Evolutionary conservation across 2,113 vertebrate species (phyloP).

Genomic region (Phainopepla nitens): DNA sequence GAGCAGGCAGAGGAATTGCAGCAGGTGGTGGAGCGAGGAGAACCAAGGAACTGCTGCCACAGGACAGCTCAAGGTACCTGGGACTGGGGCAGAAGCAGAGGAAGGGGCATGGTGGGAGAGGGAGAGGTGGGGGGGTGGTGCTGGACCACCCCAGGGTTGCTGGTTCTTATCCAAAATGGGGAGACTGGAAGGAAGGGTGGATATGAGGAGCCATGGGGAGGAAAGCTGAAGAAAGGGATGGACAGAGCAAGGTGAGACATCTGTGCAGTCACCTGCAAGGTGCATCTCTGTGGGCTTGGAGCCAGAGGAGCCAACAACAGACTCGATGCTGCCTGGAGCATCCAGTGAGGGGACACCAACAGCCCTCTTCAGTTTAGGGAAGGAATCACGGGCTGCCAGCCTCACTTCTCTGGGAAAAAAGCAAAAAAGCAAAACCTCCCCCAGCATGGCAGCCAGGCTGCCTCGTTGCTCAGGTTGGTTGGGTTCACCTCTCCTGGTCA

Average conservation of each 20-base stretch:
- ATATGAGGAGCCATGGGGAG: background rate
- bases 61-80: background rate
- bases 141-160: rapidly evolving
- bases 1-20: background rate
- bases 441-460: background rate
- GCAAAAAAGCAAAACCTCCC: background rate
- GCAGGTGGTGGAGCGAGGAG: background rate
- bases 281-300: background rate
- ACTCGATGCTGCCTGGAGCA: background rate
- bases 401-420: background rate
- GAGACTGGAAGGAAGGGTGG: background rate
- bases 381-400: background rate
- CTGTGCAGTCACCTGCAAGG: background rate
- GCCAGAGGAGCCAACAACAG: rapidly evolving
- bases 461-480: background rate
- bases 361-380: background rate
- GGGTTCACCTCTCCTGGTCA: background rate
- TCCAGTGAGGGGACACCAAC: background rate
- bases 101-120: background rate
- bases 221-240: background rate
- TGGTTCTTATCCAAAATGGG: background rate
- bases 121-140: background rate
- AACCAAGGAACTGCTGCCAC: background rate
- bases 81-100: background rate
- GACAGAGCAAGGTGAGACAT: background rate